Evolutionary conservation across 2,888 invertebrate species (phyloP).

Genomic region (Orthosia incerta): DNA sequence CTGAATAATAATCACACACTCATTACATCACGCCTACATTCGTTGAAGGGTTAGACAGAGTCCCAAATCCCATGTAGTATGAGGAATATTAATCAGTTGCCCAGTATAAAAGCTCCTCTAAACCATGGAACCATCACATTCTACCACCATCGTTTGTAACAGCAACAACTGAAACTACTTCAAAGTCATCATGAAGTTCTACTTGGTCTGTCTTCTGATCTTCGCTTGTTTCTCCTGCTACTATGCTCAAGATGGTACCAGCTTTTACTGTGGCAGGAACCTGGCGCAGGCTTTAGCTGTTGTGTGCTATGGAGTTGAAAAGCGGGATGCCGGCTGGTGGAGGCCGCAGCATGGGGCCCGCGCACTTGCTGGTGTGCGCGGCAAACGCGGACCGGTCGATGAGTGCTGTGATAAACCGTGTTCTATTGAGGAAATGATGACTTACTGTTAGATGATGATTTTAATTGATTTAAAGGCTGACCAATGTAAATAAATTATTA

Average conservation of each 20-base stretch:
- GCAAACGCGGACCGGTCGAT: conserved; percentile 59
- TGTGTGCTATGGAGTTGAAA: conserved; percentile 49
- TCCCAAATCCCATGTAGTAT: too few relatives aligned
- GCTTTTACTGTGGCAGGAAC: conserved; percentile 50
- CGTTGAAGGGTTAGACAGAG: too few relatives aligned
- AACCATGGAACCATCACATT: conserved; percentile 27
- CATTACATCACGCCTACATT: too few relatives aligned
- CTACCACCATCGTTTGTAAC: conserved; percentile 5
- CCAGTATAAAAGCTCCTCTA: conserved; percentile 37
- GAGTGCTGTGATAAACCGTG: conserved; percentile 59
- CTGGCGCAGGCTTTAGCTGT: conserved; percentile 43
- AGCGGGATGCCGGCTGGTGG: conserved; percentile 52
- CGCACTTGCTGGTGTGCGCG: conserved; percentile 45
- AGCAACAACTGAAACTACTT: neutral
- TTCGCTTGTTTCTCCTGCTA: conserved; percentile 36
- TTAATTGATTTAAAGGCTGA: neutral
- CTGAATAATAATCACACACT: conserved; percentile 43
- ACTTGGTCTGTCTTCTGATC: conserved; percentile 27
- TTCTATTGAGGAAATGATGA: conserved; percentile 51
- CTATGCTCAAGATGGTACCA: conserved; percentile 24
- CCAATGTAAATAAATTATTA: conserved; percentile 9
- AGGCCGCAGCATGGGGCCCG: conserved; percentile 13
- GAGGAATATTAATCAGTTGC: conserved; percentile 41
- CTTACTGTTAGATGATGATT: conserved; percentile 40
- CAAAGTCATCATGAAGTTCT: conserved; percentile 44